A percentile compares a stretch with the other conserved stretches of the same genome.
phyloP scores from a whole-genome alignment of 2,113 vertebrate species.

The Grus americana region DNA sequence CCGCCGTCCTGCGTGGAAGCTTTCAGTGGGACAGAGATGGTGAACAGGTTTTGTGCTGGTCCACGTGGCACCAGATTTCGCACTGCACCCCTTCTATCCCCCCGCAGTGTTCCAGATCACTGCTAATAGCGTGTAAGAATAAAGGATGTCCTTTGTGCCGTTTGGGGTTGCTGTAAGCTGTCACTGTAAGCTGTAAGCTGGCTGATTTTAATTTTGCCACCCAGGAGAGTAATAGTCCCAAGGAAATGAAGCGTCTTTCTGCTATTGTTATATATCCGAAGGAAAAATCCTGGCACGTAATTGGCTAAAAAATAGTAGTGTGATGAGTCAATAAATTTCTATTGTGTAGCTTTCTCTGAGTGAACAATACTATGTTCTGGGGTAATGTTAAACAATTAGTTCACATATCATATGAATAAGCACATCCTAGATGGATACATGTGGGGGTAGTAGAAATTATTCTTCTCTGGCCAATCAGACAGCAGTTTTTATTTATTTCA shows the following conservation, averaged over 20 bases:
- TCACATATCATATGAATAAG: slow-evolving; percentile 66
- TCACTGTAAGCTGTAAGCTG: not conserved
- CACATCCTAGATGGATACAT: slow-evolving; percentile 58
- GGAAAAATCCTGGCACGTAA: slow-evolving; percentile 59
- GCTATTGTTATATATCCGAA: slow-evolving; percentile 58
- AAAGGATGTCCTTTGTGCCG: not conserved
- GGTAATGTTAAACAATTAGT: slow-evolving; percentile 64
- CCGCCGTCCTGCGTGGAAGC: rapidly evolving
- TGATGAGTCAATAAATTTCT: slow-evolving; percentile 68
- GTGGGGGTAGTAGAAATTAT: slow-evolving; percentile 49
- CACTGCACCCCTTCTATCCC: rapidly evolving
- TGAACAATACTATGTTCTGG: slow-evolving; percentile 58
- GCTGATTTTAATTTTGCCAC: slow-evolving; percentile 67
- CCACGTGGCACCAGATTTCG: rapidly evolving
- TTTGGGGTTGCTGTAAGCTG: not conserved
- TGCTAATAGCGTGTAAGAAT: not conserved
- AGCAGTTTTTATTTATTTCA: slow-evolving; percentile 66
- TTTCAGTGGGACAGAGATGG: not conserved
- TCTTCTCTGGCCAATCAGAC: slow-evolving; percentile 47
- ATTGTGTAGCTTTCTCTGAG: slow-evolving; percentile 59
- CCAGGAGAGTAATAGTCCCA: slow-evolving; percentile 52
- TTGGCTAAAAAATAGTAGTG: slow-evolving; percentile 65
- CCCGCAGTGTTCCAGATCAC: not conserved
- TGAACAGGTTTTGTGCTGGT: not conserved
- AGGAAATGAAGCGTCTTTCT: slow-evolving; percentile 39